Percentiles rank a stretch among this genome's conserved stretches.
Conservation (phyloP, 2,888 invertebrate genomes). For the Therioaphis trifolii region DNA sequence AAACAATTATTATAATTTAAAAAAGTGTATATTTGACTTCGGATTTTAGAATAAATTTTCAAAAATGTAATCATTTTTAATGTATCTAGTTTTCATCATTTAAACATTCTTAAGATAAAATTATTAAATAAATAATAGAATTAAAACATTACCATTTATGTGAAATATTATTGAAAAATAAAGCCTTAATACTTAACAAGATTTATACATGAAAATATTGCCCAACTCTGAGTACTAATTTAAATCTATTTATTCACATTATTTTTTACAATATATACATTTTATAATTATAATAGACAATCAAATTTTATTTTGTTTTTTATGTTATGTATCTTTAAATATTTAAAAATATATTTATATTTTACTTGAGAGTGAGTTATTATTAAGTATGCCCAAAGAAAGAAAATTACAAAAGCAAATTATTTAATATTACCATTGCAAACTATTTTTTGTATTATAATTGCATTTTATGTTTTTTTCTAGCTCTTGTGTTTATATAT, state of each 20-base stretch:
- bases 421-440: background rate
- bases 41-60: too few species aligned
- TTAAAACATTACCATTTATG: too few species aligned
- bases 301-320: background rate
- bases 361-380: background rate
- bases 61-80: too few species aligned
- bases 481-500: background rate
- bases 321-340: conserved; percentile 14
- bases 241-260: background rate
- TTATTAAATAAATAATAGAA: too few species aligned
- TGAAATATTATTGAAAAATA: too few species aligned
- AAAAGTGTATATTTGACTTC: too few species aligned
- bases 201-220: background rate
- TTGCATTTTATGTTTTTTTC: background rate
- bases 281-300: background rate
- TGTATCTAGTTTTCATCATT: too few species aligned
- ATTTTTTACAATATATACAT: background rate
- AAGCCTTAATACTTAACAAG: too few species aligned
- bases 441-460: background rate
- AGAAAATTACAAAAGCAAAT: background rate
- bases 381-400: background rate
- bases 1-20: too few species aligned
- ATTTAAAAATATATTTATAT: background rate
- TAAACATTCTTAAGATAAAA: too few species aligned
- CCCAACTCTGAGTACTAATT: background rate